A percentile compares a stretch with the other conserved stretches of the same genome.
Evolutionary conservation across 2,888 invertebrate species (phyloP).

Genomic region (Meiosimyza platycephala): DNA sequence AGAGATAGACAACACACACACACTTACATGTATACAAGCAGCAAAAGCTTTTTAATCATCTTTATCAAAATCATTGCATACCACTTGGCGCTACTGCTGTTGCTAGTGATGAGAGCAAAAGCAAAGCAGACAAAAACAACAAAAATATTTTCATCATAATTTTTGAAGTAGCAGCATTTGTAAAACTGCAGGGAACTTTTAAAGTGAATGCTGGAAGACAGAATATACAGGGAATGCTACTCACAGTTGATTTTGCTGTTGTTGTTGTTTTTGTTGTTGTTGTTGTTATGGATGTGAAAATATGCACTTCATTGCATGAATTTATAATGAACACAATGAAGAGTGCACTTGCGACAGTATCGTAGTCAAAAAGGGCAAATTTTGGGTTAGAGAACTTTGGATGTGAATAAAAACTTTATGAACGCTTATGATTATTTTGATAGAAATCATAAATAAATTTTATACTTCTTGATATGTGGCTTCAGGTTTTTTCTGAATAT

Average conservation of each 20-base stretch:
- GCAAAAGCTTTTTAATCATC: constrained; percentile 31
- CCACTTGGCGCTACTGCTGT: background rate
- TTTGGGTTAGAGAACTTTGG: too few species aligned
- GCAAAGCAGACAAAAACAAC: background rate
- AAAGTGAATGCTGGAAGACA: background rate
- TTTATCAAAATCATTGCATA: constrained; percentile 22
- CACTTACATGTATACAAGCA: background rate
- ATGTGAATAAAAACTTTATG: background rate
- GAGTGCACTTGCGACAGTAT: background rate
- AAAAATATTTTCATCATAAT: constrained; percentile 23
- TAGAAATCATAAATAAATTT: too few species aligned
- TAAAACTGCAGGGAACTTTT: too few species aligned
- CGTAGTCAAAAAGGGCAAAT: too few species aligned
- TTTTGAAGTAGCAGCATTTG: constrained; percentile 4
- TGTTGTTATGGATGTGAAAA: constrained; percentile 9
- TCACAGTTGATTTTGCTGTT: background rate
- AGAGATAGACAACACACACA: too few species aligned
- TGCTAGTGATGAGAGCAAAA: background rate
- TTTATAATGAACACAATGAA: constrained; percentile 22
- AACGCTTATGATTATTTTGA: too few species aligned
- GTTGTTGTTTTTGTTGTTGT: too few species aligned
- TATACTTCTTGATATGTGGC: too few species aligned
- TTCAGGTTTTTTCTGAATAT: too few species aligned
- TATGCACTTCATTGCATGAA: constrained; percentile 28
- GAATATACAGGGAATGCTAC: background rate